phyloP scores from a whole-genome alignment of 2,113 vertebrate genomes.

The Neopipo cinnamomea region DNA sequence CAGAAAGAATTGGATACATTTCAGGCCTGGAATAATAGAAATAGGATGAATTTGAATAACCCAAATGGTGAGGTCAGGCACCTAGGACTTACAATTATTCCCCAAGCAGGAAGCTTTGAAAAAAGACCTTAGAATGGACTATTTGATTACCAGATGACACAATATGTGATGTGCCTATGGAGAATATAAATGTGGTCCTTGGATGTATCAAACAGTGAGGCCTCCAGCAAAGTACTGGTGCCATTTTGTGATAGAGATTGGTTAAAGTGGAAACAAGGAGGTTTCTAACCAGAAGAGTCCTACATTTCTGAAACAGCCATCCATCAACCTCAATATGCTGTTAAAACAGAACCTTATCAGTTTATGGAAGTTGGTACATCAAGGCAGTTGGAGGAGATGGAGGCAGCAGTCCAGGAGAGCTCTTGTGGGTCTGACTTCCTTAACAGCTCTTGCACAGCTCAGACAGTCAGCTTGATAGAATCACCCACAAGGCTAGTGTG shows the following conservation, averaged over 20 bases:
- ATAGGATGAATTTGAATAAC: slow-evolving; percentile 33
- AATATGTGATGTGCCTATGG: not conserved
- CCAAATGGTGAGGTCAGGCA: slow-evolving; percentile 36
- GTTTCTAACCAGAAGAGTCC: not conserved
- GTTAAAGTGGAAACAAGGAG: not conserved
- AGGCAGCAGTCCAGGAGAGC: not conserved
- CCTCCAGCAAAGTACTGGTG: not conserved
- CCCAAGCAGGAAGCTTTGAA: not conserved
- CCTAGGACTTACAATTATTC: not conserved
- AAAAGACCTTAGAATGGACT: not conserved
- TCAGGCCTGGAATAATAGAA: slow-evolving; percentile 45
- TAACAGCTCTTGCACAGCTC: not conserved
- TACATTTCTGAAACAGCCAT: not conserved
- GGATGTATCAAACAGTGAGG: not conserved
- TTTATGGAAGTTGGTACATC: not conserved
- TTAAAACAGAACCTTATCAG: not conserved
- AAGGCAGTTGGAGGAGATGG: not conserved
- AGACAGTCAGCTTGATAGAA: not conserved
- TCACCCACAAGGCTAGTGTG: not conserved
- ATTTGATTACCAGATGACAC: not conserved
- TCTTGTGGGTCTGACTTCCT: not conserved
- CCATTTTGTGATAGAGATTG: not conserved
- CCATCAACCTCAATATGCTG: not conserved
- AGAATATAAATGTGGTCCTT: not conserved
- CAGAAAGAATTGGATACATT: slow-evolving; percentile 39